Evolutionary conservation across 2,888 invertebrate genomes (phyloP), one percentile per base, ranked within the genome.

Genomic region (Noctuana brunneofusca): DNA sequence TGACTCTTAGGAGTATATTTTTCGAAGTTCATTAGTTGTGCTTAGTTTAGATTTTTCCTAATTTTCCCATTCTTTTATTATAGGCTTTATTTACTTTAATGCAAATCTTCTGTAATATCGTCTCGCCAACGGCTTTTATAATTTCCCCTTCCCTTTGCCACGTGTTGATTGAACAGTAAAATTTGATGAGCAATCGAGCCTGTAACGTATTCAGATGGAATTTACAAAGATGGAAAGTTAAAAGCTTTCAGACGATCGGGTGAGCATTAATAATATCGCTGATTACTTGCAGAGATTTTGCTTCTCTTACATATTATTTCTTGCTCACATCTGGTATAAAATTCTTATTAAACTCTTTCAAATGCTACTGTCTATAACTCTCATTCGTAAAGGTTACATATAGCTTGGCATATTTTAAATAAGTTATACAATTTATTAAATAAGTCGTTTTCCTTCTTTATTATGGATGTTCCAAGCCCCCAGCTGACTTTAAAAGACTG

Each of bases 151-250:
- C 18, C 9, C 43, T 3, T 43, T 18, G 8, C 43, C 18, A 43
- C 43, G 43, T 18, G 18, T 43, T 43, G 43, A 18, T 43, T 43
- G 43, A 43, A 18, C 12, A 30, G 52, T 12, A 18, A 52, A 32
- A 52, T 52, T 35, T 52, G 52, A 52, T 35, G 52, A 52, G 18
- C 20, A 20, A 18, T 18, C 14, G 43, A 18, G 43, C 43, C 18
- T 43, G 43, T 43, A 43, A 18, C 43, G 43, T 43, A 43, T 43
- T 18, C 14, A 16, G 43, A 6, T 5, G 38, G 6, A 38, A 38
- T 38, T 38, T 38, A 5, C 14, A 38, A 4, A 38, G 38, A 38
- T 38, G 11, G 3, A n/a, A 4, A 38, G 14, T 38, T 38, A 14
- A 38, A 14, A 38, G 38, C 5, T 32, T 3, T 32, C 9, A 2